Evolutionary conservation across 2,797 vertebrate species (phyloP).

Genomic region (Pithecia hirsuta): DNA sequence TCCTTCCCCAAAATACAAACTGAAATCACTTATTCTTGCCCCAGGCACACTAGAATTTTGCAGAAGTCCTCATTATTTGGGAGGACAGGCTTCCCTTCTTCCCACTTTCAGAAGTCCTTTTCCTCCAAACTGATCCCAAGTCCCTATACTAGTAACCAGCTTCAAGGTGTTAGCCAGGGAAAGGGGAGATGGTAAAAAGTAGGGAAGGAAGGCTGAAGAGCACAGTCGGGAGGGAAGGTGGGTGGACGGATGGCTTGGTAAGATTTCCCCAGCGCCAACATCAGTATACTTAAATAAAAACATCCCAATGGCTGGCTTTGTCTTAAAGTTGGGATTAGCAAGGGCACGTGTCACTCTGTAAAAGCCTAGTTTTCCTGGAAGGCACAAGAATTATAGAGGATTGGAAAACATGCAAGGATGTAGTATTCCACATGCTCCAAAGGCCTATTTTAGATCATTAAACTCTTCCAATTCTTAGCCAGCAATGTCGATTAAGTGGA

Average conservation of each 20-base stretch:
- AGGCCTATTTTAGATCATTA: not conserved
- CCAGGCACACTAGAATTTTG: not conserved
- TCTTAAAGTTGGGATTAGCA: not conserved
- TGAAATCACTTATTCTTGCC: not conserved
- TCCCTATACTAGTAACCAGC: not conserved
- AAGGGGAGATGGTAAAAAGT: not conserved
- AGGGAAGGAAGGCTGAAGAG: not conserved
- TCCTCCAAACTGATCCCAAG: not conserved
- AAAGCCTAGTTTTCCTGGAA: not conserved
- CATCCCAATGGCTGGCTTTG: not conserved
- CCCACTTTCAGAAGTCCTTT: not conserved
- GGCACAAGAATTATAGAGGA: not conserved
- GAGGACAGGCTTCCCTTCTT: not conserved
- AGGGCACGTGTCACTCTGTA: not conserved
- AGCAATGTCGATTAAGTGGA: conserved; percentile 16
- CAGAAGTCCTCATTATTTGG: not conserved
- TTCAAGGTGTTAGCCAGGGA: not conserved
- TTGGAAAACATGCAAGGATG: not conserved
- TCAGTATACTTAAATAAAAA: not conserved
- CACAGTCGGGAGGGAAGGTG: not conserved
- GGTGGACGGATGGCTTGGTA: not conserved
- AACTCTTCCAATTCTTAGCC: not conserved
- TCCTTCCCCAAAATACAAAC: not conserved
- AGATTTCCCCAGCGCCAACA: not conserved
- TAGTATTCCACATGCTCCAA: not conserved